phyloP scores from a whole-genome alignment of 2,888 invertebrate species.

The Trichopoda pennipes region DNA sequence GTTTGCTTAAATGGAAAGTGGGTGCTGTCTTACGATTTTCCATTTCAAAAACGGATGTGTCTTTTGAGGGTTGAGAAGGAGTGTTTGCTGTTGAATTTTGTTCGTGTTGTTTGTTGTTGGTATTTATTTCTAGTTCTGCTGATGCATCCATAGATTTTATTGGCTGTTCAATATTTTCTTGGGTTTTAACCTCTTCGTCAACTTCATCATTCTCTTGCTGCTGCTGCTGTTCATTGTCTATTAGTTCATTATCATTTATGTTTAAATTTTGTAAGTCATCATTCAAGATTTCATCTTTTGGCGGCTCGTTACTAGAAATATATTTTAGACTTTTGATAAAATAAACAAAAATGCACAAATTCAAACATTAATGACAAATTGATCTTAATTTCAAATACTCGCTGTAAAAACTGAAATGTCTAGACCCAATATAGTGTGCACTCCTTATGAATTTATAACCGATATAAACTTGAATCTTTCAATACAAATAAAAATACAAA shows the following conservation, averaged over 20 bases:
- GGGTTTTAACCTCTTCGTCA: conserved; percentile 50
- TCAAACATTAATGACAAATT: no score
- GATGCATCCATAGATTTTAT: conserved; percentile 19
- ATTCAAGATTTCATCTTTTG: conserved; percentile 67
- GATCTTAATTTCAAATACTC: no score
- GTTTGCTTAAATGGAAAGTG: conserved; percentile 78
- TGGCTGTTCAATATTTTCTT: conserved; percentile 36
- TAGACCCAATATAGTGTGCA: no score
- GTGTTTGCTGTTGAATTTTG: conserved; percentile 55
- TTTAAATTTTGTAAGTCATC: conserved; percentile 69
- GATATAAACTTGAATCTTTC: no score
- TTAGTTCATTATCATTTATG: conserved; percentile 57
- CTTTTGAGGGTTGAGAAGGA: conserved; percentile 48
- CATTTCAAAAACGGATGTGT: conserved; percentile 60
- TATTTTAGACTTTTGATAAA: not conserved
- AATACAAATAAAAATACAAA: no score
- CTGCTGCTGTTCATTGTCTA: conserved; percentile 49
- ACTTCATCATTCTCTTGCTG: conserved; percentile 33
- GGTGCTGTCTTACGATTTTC: conserved; percentile 73
- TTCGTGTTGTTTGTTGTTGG: conserved; percentile 46
- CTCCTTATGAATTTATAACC: no score
- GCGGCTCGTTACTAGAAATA: conserved; percentile 51
- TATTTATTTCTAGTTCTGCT: conserved; percentile 41
- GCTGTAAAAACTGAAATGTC: no score
- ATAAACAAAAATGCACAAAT: no score